Percentiles rank a stretch among this genome's conserved stretches.
Evolutionary conservation across 2,113 vertebrate genomes (phyloP).

Genomic region (Chionis minor): DNA sequence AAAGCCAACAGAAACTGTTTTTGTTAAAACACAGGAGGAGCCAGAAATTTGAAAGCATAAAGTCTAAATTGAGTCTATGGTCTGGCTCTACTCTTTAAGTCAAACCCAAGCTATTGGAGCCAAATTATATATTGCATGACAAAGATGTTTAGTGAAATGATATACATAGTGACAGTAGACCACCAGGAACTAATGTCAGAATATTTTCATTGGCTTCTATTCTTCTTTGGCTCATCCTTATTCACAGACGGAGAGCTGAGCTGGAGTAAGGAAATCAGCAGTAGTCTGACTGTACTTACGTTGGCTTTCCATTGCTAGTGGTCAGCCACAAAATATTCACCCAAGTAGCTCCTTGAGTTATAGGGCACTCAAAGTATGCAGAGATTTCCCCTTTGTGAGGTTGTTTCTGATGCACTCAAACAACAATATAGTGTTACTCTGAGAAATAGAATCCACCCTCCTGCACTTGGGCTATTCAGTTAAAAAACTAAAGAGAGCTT

Average conservation of each 20-base stretch:
- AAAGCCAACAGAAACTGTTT: slow-evolving; percentile 44
- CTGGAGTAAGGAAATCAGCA: background rate
- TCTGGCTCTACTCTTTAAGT: slow-evolving; percentile 22
- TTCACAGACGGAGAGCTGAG: background rate
- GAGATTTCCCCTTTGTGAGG: background rate
- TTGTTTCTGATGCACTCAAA: background rate
- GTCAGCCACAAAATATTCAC: background rate
- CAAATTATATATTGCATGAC: slow-evolving; percentile 5
- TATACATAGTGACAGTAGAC: slow-evolving; percentile 33
- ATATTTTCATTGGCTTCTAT: slow-evolving; percentile 32
- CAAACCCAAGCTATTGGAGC: slow-evolving; percentile 22
- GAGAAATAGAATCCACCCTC: background rate
- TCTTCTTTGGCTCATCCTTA: slow-evolving; percentile 15
- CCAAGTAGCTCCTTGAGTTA: background rate
- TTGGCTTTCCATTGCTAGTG: background rate
- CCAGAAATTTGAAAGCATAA: background rate
- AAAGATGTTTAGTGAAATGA: slow-evolving; percentile 21
- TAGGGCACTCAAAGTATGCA: background rate
- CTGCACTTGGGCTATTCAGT: rapidly evolving
- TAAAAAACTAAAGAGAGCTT: background rate
- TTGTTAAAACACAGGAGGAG: slow-evolving; percentile 8
- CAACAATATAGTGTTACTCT: background rate
- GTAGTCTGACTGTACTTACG: background rate
- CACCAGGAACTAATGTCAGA: slow-evolving; percentile 38
- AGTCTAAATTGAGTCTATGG: background rate